Evolutionary conservation across 2,113 vertebrate genomes (phyloP).

Genomic region (Eidolon helvum): DNA sequence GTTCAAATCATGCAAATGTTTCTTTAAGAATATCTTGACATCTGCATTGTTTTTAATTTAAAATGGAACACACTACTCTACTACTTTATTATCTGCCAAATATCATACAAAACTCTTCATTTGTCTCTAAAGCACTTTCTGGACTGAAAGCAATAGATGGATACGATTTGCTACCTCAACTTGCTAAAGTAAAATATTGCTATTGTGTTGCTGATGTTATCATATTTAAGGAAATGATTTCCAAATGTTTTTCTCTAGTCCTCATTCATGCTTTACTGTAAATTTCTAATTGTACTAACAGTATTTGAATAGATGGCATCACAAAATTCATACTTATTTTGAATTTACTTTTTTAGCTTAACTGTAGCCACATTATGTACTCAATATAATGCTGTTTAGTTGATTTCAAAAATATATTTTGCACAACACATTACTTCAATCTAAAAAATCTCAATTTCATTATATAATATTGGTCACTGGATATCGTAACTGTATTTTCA

Average conservation of each 20-base stretch:
- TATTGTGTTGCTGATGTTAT: background rate
- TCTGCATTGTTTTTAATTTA: background rate
- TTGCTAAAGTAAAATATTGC: background rate
- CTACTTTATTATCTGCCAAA: background rate
- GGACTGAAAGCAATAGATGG: background rate
- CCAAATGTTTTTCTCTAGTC: background rate
- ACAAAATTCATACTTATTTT: background rate
- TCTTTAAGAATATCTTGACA: background rate
- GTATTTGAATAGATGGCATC: background rate
- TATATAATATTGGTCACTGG: too few relatives aligned
- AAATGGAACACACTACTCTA: background rate
- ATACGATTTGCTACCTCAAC: background rate
- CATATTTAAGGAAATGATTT: background rate
- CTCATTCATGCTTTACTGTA: background rate
- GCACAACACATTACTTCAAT: too few relatives aligned
- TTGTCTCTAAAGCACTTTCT: background rate
- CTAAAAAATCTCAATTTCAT: too few relatives aligned
- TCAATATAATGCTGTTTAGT: too few relatives aligned
- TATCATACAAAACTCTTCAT: background rate
- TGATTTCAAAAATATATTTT: too few relatives aligned
- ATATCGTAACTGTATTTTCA: too few relatives aligned
- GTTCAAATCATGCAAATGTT: background rate
- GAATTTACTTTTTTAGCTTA: background rate
- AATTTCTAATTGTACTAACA: background rate
- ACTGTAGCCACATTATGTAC: too few relatives aligned